phyloP scores from a whole-genome alignment of 2,113 vertebrate genomes.

The Myiozetetes cayanensis region DNA sequence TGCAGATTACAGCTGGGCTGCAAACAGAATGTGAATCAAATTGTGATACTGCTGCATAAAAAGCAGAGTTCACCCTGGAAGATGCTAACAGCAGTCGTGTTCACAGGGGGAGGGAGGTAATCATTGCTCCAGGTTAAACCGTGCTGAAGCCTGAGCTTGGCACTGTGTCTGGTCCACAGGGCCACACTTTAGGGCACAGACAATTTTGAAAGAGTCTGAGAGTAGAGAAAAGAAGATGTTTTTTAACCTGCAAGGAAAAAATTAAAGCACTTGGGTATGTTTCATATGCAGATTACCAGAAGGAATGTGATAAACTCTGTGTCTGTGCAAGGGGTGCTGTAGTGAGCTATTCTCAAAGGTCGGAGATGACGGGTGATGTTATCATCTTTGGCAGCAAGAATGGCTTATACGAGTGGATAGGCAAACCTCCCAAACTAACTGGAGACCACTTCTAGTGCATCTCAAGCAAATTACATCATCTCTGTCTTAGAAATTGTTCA shows the following conservation, averaged over 20 bases:
- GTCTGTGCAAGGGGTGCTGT: not conserved
- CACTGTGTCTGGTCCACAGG: not conserved
- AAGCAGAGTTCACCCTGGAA: not conserved
- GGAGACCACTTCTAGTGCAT: not conserved
- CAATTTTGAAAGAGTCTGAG: not conserved
- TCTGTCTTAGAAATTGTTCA: not conserved
- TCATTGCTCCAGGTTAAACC: not conserved
- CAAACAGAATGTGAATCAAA: not conserved
- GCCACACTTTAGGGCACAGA: not conserved
- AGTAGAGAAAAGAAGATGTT: not conserved
- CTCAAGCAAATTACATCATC: not conserved
- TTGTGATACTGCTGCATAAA: not conserved
- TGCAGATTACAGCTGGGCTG: not conserved
- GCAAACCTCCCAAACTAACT: not conserved
- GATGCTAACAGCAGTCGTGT: not conserved
- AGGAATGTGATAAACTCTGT: not conserved
- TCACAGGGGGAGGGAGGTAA: not conserved
- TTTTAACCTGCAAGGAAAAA: not conserved
- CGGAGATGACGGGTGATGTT: not conserved
- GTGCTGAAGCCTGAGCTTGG: not conserved
- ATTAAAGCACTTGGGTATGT: not conserved
- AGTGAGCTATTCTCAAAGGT: not conserved
- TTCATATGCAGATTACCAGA: not conserved
- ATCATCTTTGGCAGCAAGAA: not conserved
- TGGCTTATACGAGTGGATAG: not conserved